Base-by-base conservation (phyloP, 53 echinoderm and acorn worm species). In the Henricia sp. region DNA sequence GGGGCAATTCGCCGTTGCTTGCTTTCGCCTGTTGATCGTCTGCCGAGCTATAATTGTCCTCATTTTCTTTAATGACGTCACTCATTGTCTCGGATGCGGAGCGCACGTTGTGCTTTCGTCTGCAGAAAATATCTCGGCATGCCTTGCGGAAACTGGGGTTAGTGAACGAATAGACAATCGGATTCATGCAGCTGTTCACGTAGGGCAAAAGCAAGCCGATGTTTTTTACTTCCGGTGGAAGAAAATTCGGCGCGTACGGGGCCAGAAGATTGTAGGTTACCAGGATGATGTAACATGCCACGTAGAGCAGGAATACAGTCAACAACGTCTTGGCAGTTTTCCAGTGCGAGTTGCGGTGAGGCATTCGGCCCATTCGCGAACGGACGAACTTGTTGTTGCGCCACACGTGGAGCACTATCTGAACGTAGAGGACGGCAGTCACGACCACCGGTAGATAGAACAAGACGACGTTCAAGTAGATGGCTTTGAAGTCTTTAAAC, bases 381-480 rank as follows among this genome's bases (percentile, higher is more conserved):
- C 72, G 50, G 48, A 50, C 37, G 27, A 74, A 32, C 87, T 52
- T 51, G 52, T 86, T 90, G 43, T 86, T 91, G 29, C 55, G 48
- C 77, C 92, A 83, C 16, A 97, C 94, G 52, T 88, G 70, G 17
- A 82, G 28, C 52, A 97, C 83, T 28, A 97, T 94, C 44, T 35
- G 9, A 3, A 90, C 83, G 86, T 95, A 95, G 67, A 94, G 60
- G 53, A 76, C 25, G 42, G 95, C 63, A 11, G 94, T 97, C 56
- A 97, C 86, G 67, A 86, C 55, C 19, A 86, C 92, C 38, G 97
- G 97, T 1, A 97, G 44, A 57, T 85, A 92, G 77, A 97, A 97
- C 36, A 97, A 83, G 32, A 93, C 68, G 40, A 97, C 65, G 70
- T 97, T 90, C n/a, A 97, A 68, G 72, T 97, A 97, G 33, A 95